Conservation (phyloP, 2,113 vertebrate species). For the Hylia prasina region DNA sequence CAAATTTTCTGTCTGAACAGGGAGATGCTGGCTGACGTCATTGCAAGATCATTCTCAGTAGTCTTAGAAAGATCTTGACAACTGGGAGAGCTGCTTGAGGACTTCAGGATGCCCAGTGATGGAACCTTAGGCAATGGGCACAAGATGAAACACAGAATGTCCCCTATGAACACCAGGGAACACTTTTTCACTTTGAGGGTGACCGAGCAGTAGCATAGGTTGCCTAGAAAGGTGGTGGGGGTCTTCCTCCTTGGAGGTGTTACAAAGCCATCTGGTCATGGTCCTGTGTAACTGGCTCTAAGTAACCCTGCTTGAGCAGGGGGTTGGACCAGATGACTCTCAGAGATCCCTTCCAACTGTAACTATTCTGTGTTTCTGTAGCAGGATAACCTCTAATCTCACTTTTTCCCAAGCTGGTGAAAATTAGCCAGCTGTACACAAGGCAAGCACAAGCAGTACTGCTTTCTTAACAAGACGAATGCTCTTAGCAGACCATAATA, state of each 20-base stretch:
- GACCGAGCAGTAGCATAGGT: accelerated
- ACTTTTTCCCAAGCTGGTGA: neutral
- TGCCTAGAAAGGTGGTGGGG: neutral
- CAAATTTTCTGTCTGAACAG: neutral
- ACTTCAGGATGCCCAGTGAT: neutral
- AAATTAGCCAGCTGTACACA: neutral
- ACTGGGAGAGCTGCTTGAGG: neutral
- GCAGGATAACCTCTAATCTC: neutral
- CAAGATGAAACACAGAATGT: neutral
- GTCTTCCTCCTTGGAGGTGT: neutral
- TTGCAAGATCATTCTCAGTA: neutral
- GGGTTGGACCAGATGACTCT: neutral
- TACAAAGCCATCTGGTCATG: neutral
- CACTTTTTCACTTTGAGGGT: neutral
- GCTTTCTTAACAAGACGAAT: neutral
- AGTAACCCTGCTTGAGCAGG: neutral
- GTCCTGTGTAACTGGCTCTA: neutral
- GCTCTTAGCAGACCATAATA: neutral
- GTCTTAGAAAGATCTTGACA: neutral
- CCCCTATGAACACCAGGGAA: neutral
- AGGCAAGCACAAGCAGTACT: neutral
- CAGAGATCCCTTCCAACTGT: neutral
- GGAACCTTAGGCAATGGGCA: neutral
- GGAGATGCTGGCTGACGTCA: neutral
- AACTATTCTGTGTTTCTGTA: neutral